phyloP scores from a whole-genome alignment of 2,888 invertebrate genomes.

The Augochlorella aurata region DNA sequence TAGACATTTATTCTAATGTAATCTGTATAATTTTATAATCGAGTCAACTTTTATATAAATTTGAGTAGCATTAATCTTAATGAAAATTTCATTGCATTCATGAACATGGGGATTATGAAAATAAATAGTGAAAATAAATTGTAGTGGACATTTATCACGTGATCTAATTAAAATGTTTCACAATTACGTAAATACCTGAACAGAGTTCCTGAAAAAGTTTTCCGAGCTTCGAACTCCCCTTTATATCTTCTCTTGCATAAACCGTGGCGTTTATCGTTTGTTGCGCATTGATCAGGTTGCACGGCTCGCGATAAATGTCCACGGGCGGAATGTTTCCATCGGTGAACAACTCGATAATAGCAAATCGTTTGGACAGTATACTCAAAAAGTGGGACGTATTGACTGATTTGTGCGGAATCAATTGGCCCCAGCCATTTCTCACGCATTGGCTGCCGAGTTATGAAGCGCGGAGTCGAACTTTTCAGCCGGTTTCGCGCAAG shows the following conservation, averaged over 20 bases:
- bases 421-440: not conserved
- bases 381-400: not conserved
- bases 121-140: too few relatives aligned
- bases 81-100: too few relatives aligned
- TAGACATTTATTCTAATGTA: too few relatives aligned
- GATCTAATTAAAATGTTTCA: too few relatives aligned
- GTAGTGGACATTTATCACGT: too few relatives aligned
- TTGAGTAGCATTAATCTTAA: too few relatives aligned
- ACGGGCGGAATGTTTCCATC: not conserved
- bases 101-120: too few relatives aligned
- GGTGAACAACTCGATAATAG: slow-evolving; percentile 1
- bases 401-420: slow-evolving; percentile 5
- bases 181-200: too few relatives aligned
- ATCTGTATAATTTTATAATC: too few relatives aligned
- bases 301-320: not conserved
- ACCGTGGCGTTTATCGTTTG: not conserved
- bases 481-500: not conserved
- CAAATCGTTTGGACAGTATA: slow-evolving; percentile 1
- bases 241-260: not conserved
- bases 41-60: too few relatives aligned
- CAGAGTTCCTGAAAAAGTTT: too few relatives aligned
- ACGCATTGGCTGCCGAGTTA: not conserved
- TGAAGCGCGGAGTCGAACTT: not conserved
- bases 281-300: not conserved
- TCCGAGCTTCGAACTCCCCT: not conserved